Conservation (phyloP, 2,113 vertebrate species). For the Silurus meridionalis region DNA sequence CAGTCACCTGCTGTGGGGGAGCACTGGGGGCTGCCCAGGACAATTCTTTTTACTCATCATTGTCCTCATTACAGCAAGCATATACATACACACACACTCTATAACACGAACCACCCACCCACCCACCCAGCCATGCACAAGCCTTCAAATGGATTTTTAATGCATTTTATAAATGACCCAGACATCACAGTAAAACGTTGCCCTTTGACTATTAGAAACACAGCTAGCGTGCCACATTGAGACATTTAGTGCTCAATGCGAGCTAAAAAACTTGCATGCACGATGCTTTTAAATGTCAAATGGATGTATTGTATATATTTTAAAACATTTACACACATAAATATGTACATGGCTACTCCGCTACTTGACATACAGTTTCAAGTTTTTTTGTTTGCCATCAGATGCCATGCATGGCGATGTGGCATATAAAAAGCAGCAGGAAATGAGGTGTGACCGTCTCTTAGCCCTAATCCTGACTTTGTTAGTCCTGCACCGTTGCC, state of each 20-base stretch:
- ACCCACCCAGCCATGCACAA: not conserved
- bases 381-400: not conserved
- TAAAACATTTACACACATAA: not conserved
- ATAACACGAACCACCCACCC: not conserved
- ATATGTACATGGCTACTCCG: not conserved
- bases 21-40: constrained; percentile 86
- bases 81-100: not conserved
- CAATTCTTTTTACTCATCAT: constrained; percentile 32
- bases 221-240: not conserved
- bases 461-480: constrained; percentile 41
- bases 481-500: constrained; percentile 41
- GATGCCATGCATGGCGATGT: constrained; percentile 1
- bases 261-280: not conserved
- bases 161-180: constrained; percentile 38
- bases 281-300: constrained; percentile 24
- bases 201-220: constrained; percentile 30
- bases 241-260: constrained; percentile 11
- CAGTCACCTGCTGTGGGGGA: constrained; percentile 95
- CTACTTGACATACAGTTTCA: not conserved
- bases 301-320: not conserved
- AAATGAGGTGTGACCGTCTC: constrained; percentile 35
- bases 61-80: constrained; percentile 28
- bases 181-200: constrained; percentile 23
- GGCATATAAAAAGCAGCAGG: constrained; percentile 12
- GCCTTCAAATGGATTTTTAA: constrained; percentile 35